Evolutionary conservation across 1,140 invertebrate genomes (phyloP).

Genomic region (Phymorhynchus buccinoides): DNA sequence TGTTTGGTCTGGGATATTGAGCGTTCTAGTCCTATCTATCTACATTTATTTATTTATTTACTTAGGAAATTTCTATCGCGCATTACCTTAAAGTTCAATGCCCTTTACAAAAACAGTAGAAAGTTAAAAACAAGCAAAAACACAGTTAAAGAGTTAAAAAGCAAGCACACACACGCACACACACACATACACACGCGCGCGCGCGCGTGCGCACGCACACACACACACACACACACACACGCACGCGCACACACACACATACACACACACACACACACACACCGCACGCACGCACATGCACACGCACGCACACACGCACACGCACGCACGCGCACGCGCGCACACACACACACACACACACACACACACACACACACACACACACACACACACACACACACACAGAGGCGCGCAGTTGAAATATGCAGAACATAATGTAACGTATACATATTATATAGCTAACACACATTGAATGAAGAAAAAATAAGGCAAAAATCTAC

Average conservation of each 20-base stretch:
- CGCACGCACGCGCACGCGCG: slow-evolving; percentile 5
- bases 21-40: no score
- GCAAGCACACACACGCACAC: neutral
- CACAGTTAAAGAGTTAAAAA: neutral
- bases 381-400: slow-evolving; percentile 11
- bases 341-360: neutral
- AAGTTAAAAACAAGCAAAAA: neutral
- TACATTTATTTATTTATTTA: no score
- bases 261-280: no score
- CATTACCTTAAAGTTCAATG: no score
- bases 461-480: no score
- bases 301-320: slow-evolving; percentile 9
- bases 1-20: no score
- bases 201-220: neutral
- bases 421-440: no score
- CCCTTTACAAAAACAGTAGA: no score
- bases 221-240: neutral
- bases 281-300: neutral
- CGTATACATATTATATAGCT: no score
- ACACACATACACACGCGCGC: slow-evolving; percentile 17
- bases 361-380: slow-evolving; percentile 17
- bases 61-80: no score
- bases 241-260: no score
- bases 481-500: no score
- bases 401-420: neutral